Evolutionary conservation across 2,797 vertebrate genomes (phyloP).

Genomic region (Nyctibius grandis): DNA sequence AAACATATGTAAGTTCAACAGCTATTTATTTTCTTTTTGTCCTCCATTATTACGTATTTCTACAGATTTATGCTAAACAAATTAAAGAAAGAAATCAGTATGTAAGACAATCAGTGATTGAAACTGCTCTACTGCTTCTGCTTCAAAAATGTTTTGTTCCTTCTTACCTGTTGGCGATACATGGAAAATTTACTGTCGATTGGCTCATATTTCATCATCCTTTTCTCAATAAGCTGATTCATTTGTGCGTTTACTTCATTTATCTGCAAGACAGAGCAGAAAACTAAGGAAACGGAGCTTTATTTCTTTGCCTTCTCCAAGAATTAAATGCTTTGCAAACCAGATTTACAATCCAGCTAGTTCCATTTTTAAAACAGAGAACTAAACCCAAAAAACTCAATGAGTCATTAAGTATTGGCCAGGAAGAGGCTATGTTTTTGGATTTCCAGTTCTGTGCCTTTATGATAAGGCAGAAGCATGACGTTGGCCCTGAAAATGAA

Average conservation of each 20-base stretch:
- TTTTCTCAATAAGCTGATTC: constrained; percentile 91
- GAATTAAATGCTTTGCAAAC: constrained; percentile 12
- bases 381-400: not conserved
- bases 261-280: constrained; percentile 78
- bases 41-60: not conserved
- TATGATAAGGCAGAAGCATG: constrained; percentile 39
- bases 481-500: not conserved
- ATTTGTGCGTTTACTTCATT: constrained; percentile 84
- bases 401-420: constrained; percentile 23
- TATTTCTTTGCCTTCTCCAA: constrained; percentile 4
- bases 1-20: not conserved
- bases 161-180: constrained; percentile 90
- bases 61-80: not conserved
- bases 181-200: constrained; percentile 89
- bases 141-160: not conserved
- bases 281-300: not conserved
- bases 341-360: not conserved
- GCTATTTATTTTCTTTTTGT: not conserved
- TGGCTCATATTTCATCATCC: constrained; percentile 90
- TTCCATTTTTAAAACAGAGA: not conserved
- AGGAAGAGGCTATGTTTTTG: not conserved
- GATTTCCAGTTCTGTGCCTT: constrained; percentile 38
- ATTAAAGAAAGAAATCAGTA: not conserved
- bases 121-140: not conserved
- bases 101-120: not conserved